These are phyloP conservation scores for Bombus superbus DNA, from an alignment of 1,140 invertebrate species.

Conservation along the genomic window DNA sequence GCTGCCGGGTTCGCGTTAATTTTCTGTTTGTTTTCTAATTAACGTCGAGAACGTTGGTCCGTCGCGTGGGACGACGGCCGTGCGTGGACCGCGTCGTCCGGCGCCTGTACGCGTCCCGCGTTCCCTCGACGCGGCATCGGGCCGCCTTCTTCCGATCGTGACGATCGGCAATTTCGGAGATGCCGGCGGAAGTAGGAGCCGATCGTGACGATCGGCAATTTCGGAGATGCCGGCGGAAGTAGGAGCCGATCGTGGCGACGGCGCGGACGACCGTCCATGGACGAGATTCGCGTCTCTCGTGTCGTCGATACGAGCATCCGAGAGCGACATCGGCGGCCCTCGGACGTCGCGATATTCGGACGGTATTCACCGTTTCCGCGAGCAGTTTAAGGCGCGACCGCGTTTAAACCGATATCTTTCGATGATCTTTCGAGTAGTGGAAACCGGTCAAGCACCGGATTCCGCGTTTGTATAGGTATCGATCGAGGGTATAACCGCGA, in stretches of 20 bases:
- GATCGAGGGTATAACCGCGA: conserved; percentile 52
- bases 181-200: too few relatives aligned
- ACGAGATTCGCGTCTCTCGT: too few relatives aligned
- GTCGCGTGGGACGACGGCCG: too few relatives aligned
- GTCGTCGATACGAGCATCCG: too few relatives aligned
- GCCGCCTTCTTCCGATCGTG: too few relatives aligned
- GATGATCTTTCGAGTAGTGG: conserved; percentile 15
- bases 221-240: too few relatives aligned
- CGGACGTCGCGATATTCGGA: background rate
- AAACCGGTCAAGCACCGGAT: conserved; percentile 77
- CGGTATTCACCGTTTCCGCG: background rate
- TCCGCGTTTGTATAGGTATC: background rate
- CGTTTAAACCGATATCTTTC: conserved; percentile 27
- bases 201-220: fast-evolving
- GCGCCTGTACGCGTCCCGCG: too few relatives aligned
- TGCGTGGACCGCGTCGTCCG: fast-evolving
- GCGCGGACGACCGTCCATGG: too few relatives aligned
- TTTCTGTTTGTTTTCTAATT: conserved; percentile 81
- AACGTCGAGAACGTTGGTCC: conserved; percentile 58
- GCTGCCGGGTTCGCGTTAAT: conserved; percentile 76
- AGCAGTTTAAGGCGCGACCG: background rate
- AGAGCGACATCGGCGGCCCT: too few relatives aligned
- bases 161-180: fast-evolving
- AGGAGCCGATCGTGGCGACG: fast-evolving
- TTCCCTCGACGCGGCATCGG: fast-evolving